Percentiles rank a stretch among this genome's conserved stretches.
These are phyloP conservation scores for Zosterops japonicus DNA, from an alignment of 2,113 vertebrate genomes.

Conservation along the genomic window DNA sequence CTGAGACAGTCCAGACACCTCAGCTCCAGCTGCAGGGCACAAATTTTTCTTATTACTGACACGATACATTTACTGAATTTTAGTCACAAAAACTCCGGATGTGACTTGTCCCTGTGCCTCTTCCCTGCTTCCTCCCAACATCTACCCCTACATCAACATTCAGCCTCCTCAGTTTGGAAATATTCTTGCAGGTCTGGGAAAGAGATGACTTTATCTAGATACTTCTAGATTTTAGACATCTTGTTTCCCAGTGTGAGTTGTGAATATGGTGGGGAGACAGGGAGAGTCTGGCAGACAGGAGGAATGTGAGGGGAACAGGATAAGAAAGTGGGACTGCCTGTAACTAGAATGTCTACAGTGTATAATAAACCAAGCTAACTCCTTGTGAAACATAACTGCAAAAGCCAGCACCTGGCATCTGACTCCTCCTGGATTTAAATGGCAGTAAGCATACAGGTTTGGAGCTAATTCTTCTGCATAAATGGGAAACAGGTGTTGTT, in stretches of 20 bases:
- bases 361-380: not conserved
- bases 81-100: not conserved
- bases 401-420: constrained; percentile 15
- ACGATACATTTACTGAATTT: not conserved
- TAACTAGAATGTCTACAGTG: not conserved
- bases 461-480: not conserved
- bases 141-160: not conserved
- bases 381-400: not conserved
- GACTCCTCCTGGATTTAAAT: not conserved
- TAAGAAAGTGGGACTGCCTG: not conserved
- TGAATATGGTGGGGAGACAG: rapidly evolving
- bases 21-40: not conserved
- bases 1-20: not conserved
- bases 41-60: not conserved
- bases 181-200: not conserved
- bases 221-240: not conserved
- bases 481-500: not conserved
- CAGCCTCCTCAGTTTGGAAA: not conserved
- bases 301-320: not conserved
- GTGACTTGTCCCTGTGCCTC: not conserved
- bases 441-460: not conserved
- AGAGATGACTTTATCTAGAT: not conserved
- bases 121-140: not conserved
- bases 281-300: not conserved
- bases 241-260: not conserved